These are phyloP conservation scores for Aurelia sp. DNA, from an alignment of 30 jellyfish, hydroid and myxozoan species.

Conservation along the genomic window DNA sequence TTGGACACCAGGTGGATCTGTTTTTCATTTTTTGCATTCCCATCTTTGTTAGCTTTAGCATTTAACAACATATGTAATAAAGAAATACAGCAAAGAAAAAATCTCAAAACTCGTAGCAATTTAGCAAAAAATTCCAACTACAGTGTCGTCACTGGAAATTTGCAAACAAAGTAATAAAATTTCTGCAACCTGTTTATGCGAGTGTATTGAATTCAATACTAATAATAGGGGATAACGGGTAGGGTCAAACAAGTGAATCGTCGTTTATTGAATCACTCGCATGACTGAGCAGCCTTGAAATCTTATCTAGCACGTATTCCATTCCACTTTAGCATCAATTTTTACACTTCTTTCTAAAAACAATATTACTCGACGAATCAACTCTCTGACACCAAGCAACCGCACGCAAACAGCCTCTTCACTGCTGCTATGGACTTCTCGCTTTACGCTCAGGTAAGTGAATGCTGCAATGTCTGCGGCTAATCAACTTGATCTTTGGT, in stretches of 20 bases:
- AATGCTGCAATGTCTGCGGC: not conserved
- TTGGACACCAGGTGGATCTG: no score
- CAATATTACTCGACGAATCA: no score
- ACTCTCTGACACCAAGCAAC: no score
- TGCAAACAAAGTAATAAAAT: slow-evolving; percentile 29
- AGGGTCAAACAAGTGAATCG: slow-evolving; percentile 58
- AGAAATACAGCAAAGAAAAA: no score
- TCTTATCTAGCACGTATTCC: not conserved
- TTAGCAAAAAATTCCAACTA: no score
- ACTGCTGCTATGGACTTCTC: slow-evolving; percentile 37
- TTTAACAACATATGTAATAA: no score
- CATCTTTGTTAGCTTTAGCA: no score
- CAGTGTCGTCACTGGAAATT: slow-evolving; percentile 3
- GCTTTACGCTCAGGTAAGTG: slow-evolving; percentile 49
- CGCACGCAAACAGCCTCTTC: no score
- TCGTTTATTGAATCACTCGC: slow-evolving; percentile 47
- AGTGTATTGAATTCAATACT: slow-evolving; percentile 4
- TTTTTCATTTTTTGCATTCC: no score
- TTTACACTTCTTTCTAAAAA: no score
- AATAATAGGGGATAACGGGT: slow-evolving; percentile 46
- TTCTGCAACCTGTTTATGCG: not conserved
- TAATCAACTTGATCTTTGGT: not conserved
- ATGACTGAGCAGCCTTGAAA: slow-evolving; percentile 20
- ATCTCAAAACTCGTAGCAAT: no score
- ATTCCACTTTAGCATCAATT: no score